Base-by-base conservation (phyloP, 2,113 vertebrate species). In the Neogale vison region DNA sequence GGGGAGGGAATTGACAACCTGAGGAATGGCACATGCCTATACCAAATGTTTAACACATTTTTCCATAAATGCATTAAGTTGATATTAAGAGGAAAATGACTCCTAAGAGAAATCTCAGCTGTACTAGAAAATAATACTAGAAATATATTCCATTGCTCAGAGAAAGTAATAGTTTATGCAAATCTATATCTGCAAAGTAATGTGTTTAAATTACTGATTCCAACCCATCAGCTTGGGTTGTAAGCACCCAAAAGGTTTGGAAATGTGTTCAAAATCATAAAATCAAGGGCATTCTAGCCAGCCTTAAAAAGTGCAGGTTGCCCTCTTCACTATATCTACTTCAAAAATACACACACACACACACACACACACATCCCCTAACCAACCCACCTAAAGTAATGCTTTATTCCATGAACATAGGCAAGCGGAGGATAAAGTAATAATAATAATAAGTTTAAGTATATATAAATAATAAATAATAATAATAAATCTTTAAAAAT, bases 61-160 rank as follows among this genome's bases (percentile, higher is more conserved):
- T 77, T 90, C 36, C 26, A 52, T 63, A 95, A 97, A 71, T 91
- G 71, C 82, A 93, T 95, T 93, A 93, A 87, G 65, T 45, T 92
- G 92, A 90, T 55, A 65, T 50, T 88, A 52, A 85, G n/a, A 26
- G 26, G 91, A 80, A 86, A 94, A 39, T 83, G 77, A 89, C 36
- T 95, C 79, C 72, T 59, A 42, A 4, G 87, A 91, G 55, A 98
- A 98, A 96, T 95, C 88, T 97, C 85, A 95, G n/a, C 7, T 55
- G 47, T 20, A 34, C 59, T 82, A 88, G 96, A 91, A 95, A 98
- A 95, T 90, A 97, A 71, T 96, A 87, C 95, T 97, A 39, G 17
- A 95, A 96, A 95, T 72, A 55, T 63, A 91, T 93, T 65, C 6
- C 88, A 93, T 79, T 85, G 65, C 77, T 97, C 82, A 96, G 87